These are phyloP conservation scores for Drosophila quinaria DNA, from an alignment of 2,888 invertebrate genomes.

Conservation along the genomic window DNA sequence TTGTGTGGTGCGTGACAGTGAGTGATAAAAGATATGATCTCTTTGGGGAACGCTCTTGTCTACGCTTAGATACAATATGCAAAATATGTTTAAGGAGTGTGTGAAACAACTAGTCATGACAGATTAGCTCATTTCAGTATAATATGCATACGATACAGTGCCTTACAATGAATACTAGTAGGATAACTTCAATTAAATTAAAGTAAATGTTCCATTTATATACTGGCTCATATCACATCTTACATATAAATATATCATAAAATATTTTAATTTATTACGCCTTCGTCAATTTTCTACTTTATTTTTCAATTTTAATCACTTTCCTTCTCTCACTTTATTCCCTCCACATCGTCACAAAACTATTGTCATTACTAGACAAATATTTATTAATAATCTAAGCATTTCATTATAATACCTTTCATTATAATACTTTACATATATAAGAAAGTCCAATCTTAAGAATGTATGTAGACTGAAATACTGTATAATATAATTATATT, in stretches of 20 bases:
- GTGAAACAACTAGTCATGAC: not conserved
- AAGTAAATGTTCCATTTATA: too few species aligned
- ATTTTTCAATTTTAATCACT: too few species aligned
- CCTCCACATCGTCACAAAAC: too few species aligned
- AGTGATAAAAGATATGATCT: slow-evolving; percentile 74
- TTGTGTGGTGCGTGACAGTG: slow-evolving; percentile 60
- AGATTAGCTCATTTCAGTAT: slow-evolving; percentile 3
- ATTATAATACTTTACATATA: too few species aligned
- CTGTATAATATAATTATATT: not conserved
- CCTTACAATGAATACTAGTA: not conserved
- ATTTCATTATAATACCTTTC: not conserved
- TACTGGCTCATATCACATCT: too few species aligned
- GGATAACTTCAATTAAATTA: too few species aligned
- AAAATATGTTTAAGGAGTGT: slow-evolving; percentile 2
- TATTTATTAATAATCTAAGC: not conserved
- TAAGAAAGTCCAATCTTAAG: too few species aligned
- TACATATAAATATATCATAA: too few species aligned
- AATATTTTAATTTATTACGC: too few species aligned
- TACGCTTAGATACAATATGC: not conserved
- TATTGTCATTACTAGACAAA: not conserved
- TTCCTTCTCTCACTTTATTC: too few species aligned
- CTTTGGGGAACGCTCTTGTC: slow-evolving; percentile 35
- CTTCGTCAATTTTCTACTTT: too few species aligned
- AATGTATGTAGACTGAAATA: not conserved
- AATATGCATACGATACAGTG: not conserved